Evolutionary conservation across 2,113 vertebrate genomes (phyloP), one percentile per base, ranked within the genome.

Genomic region (Nothobranchius kuhntae): DNA sequence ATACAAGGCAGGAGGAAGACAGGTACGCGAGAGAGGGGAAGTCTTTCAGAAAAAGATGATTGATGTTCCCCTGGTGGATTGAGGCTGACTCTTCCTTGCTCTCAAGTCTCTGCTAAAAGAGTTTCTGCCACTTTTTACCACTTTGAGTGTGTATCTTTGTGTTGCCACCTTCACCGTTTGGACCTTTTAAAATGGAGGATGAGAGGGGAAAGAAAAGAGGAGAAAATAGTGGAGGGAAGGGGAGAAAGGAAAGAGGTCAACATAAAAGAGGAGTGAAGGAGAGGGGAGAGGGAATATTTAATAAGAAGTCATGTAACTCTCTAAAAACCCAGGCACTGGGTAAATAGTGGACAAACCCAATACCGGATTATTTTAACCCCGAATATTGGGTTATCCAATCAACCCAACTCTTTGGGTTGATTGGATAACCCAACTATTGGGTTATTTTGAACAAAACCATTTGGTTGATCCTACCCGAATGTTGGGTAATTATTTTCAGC

Each of bases 21-120:
- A 79, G 73, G 81, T 76, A 61, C 8, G 12, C 47, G 36, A 68
- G 60, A 77, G 77, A 81, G 70, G 47, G 46, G 71, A 72, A 87
- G 84, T 82, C 73, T 87, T 47, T 62, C 80, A 75, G 70, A 87
- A 86, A 85, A 71, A 72, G 56, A 74, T 87, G 86, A 91, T 82
- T 88, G 89, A 89, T 86, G 83, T 82, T 84, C 78, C 89, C 75
- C 68, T 50, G 35, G 83, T 75, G 78, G 68, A 78, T 84, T 85
- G 65, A 72, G 60, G 65, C 66, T 71, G 75, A 77, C 81, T 84
- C 65, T 75, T 67, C 65, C 64, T 65, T 40, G 59, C 80, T 81
- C 79, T 87, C 70, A 69, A 75, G 85, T 79, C 78, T 79, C 51
- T 21, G 46, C 58, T 64, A 57, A 77, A 89, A 84, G 86, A 88